Evolutionary conservation across 37 sponge, comb jelly and placozoan species (phyloP), one percentile per base, ranked within the genome.

Genomic region (Chondrilla cf. caribensis): DNA sequence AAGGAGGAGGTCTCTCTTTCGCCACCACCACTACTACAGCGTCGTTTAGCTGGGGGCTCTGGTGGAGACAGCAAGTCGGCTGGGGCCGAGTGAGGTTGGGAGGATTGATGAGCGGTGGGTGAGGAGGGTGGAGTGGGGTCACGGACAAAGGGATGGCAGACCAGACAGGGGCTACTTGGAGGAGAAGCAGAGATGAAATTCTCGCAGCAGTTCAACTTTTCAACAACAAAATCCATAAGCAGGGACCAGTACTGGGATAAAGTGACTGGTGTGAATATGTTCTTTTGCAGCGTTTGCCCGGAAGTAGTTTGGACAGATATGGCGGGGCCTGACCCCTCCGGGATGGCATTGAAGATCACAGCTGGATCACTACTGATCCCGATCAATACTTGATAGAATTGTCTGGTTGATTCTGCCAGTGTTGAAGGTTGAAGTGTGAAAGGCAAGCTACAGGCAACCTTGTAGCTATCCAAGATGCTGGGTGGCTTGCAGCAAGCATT

Each of bases 401-500:
- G 31, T 38, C 70, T 81, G 54, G 81, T 87, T 15, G 85, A 76
- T 26, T 91, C 92, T 24, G 58, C 62, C 18, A 91, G 55, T 58
- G 84, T 65, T 24, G 82, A 80, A 15, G 92, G 85, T 18, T 81
- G 85, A 17, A 85, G 33, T 0, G 92, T 83, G 72, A 85, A 82
- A 0, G 92, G 92, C 5, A 91, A 79, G 18, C 24, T 32, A 41
- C 68, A 60, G 57, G 68, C 35, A 24, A 91, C 72, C 60, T 85
- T 82, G 65, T 19, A 2, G 0, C 31, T 5, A 70, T 87, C 85
- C 65, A 91, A 84, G 4, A 84, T 75, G 4, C 77, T 81, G n/a
- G 88, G 87, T 0, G 92, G 92, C 39, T 78, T 91, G 82, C 92
- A 91, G 57, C 92, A 91, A 18, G 88, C 88, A 79, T 91, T 91